A percentile compares a stretch with the other conserved stretches of the same genome.
Evolutionary conservation across 2,113 vertebrate genomes (phyloP).

Genomic region (Dendropsophus ebraccatus): DNA sequence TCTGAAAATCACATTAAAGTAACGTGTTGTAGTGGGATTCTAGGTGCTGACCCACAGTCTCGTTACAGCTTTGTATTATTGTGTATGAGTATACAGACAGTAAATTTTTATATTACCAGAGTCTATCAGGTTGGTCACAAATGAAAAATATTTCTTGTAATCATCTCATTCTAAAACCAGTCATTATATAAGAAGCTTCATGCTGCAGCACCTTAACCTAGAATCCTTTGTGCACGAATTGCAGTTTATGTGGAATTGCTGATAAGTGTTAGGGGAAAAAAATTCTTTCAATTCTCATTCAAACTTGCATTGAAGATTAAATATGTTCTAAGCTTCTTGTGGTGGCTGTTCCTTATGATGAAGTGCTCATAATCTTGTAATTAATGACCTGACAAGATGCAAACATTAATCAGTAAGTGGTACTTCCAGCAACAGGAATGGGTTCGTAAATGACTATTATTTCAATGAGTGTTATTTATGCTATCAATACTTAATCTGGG

Average conservation of each 20-base stretch:
- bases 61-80: not conserved
- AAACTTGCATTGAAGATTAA: conserved; percentile 55
- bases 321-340: conserved; percentile 52
- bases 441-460: conserved; percentile 52
- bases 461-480: conserved; percentile 50
- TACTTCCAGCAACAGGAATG: conserved; percentile 53
- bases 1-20: too few species aligned
- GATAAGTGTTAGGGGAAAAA: conserved; percentile 38
- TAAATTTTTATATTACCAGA: not conserved
- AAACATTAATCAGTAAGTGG: conserved; percentile 59
- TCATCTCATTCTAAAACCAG: conserved; percentile 5
- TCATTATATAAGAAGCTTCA: conserved; percentile 21
- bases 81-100: too few species aligned
- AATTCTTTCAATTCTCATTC: conserved; percentile 42
- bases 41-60: not conserved
- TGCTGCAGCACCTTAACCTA: conserved; percentile 16
- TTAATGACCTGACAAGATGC: conserved; percentile 59
- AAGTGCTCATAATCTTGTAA: conserved; percentile 59
- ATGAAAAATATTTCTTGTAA: not conserved
- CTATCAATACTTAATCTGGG: conserved; percentile 54
- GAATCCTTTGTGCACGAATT: conserved; percentile 18
- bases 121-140: not conserved
- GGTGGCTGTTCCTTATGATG: conserved; percentile 54
- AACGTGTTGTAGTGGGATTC: not conserved
- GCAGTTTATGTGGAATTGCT: conserved; percentile 36